A percentile compares a stretch with the other conserved stretches of the same genome.
Conservation (phyloP, 2,888 invertebrate species). For the Netelia virgata region DNA sequence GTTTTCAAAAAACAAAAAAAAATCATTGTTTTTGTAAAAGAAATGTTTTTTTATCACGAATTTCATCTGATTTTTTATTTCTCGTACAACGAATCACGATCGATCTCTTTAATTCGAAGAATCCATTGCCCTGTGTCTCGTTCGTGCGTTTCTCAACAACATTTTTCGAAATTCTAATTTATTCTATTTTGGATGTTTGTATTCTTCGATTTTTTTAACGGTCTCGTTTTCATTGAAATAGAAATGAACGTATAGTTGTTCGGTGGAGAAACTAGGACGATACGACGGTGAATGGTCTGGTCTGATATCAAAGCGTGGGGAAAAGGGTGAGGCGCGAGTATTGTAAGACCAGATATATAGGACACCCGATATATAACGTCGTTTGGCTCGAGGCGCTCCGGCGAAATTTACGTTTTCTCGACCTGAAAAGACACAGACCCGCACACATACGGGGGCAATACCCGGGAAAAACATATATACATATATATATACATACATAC, state of each 20-base stretch:
- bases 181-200: too few relatives aligned
- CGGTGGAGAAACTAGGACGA: constrained; percentile 6
- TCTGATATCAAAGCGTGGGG: constrained; percentile 7
- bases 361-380: constrained; percentile 17
- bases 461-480: neutral
- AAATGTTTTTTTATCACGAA: neutral
- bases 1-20: too few relatives aligned
- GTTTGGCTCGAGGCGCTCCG: constrained; percentile 23
- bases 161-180: too few relatives aligned
- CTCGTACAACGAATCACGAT: too few relatives aligned
- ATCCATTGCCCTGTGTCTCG: too few relatives aligned
- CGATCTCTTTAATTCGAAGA: too few relatives aligned
- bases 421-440: neutral
- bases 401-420: constrained; percentile 43
- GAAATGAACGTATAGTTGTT: constrained; percentile 21
- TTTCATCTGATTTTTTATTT: neutral
- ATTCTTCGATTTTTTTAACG: too few relatives aligned
- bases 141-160: too few relatives aligned
- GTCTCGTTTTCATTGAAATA: constrained; percentile 9
- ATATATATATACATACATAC: neutral
- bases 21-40: neutral
- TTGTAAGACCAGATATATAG: constrained; percentile 18
- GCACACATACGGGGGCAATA: constrained; percentile 48
- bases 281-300: constrained; percentile 4
- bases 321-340: neutral